phyloP scores from a whole-genome alignment of 1,140 invertebrate genomes.

The Littorina saxatilis region DNA sequence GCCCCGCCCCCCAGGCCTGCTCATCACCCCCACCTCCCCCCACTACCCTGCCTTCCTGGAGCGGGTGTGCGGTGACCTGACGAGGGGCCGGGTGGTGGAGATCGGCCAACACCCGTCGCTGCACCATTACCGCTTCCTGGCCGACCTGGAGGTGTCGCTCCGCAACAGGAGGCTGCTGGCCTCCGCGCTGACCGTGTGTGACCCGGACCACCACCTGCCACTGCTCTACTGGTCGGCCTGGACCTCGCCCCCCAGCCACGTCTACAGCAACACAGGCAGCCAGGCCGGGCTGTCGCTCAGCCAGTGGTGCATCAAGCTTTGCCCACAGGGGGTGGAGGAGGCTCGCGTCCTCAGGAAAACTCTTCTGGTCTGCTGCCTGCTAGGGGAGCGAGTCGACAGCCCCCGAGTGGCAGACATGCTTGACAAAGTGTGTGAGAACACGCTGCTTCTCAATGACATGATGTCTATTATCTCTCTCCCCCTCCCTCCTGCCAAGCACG shows the following conservation, averaged over 20 bases:
- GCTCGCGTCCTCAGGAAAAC: neutral
- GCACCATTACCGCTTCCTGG: neutral
- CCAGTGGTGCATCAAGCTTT: neutral
- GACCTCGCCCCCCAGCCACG: too few species aligned
- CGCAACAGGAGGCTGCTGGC: neutral
- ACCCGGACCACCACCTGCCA: neutral
- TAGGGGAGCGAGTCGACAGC: constrained; percentile 3
- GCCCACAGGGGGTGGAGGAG: neutral
- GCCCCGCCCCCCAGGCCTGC: neutral
- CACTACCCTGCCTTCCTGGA: neutral
- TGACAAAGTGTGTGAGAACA: neutral
- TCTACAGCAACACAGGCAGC: too few species aligned
- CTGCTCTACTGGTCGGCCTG: constrained; percentile 24
- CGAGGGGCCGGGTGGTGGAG: neutral
- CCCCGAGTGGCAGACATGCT: neutral
- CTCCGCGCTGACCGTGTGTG: neutral
- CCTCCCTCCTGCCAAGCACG: neutral
- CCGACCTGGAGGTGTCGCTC: neutral
- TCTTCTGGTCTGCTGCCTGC: neutral
- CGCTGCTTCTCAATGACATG: neutral
- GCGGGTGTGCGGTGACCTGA: neutral
- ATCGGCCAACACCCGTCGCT: constrained; percentile 7
- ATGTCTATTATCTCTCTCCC: neutral
- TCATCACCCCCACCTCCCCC: neutral
- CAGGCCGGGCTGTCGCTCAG: neutral